A percentile compares a stretch with the other conserved stretches of the same genome.
phyloP scores from a whole-genome alignment of 2,888 invertebrate species.

The Orthosia gracilis region DNA sequence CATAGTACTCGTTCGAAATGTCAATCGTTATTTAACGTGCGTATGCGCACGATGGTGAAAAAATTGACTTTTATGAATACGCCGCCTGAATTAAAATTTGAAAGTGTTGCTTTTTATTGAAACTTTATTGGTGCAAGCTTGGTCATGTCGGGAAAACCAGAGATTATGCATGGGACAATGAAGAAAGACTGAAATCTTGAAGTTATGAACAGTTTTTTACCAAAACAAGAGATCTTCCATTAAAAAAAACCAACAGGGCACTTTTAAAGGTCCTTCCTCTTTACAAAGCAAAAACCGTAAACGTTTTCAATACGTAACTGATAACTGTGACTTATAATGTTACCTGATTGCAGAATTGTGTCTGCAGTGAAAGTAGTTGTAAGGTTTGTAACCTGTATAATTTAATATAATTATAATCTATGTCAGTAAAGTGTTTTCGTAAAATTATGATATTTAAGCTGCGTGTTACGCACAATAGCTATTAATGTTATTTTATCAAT shows the following conservation, averaged over 20 bases:
- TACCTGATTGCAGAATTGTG: slow-evolving; percentile 54
- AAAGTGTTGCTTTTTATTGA: slow-evolving; percentile 44
- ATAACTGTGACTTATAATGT: slow-evolving; percentile 54
- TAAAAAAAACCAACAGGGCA: neutral
- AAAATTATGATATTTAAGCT: slow-evolving; percentile 41
- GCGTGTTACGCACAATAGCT: slow-evolving; percentile 23
- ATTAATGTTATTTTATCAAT: slow-evolving; percentile 19
- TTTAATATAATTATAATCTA: slow-evolving; percentile 38
- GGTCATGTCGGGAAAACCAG: neutral
- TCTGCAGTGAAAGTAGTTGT: slow-evolving; percentile 64
- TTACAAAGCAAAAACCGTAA: slow-evolving; percentile 17
- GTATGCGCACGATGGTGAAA: slow-evolving; percentile 54
- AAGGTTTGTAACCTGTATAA: slow-evolving; percentile 26
- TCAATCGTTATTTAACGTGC: slow-evolving; percentile 82
- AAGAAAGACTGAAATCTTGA: neutral
- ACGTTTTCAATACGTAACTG: slow-evolving; percentile 43
- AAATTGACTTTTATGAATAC: slow-evolving; percentile 55
- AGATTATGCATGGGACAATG: neutral
- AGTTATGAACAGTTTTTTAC: neutral
- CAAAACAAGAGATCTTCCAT: neutral
- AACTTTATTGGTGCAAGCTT: slow-evolving; percentile 19
- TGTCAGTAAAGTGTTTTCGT: slow-evolving; percentile 41
- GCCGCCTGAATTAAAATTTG: slow-evolving; percentile 50
- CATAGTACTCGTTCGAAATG: slow-evolving; percentile 77
- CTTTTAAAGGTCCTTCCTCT: slow-evolving; percentile 8